phyloP scores from a whole-genome alignment of 2,888 invertebrate species.

The Drosophila eohydei region DNA sequence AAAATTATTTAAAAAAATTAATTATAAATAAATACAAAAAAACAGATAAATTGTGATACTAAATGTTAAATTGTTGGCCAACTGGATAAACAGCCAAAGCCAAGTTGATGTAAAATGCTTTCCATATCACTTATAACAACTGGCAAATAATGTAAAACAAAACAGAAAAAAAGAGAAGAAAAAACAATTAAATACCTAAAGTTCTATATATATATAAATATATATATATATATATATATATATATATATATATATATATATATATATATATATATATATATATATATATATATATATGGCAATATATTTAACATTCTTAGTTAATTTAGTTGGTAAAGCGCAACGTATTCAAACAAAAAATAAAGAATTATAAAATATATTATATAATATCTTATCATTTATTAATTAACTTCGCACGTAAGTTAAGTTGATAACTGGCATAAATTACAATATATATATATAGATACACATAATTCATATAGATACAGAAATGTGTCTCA shows the following conservation, averaged over 20 bases:
- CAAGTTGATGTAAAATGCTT: conserved; percentile 68
- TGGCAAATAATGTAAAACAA: conserved; percentile 58
- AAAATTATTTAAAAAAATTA: background rate
- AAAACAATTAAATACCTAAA: conserved; percentile 14
- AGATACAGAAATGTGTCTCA: conserved; percentile 64
- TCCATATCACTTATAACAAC: conserved; percentile 70
- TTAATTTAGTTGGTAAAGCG: conserved; percentile 73
- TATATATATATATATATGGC: conserved; percentile 7
- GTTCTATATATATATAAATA: conserved; percentile 18
- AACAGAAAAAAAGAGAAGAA: conserved; percentile 23
- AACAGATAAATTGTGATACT: conserved; percentile 79
- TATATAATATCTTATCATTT: conserved; percentile 57
- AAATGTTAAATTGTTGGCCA: conserved; percentile 67
- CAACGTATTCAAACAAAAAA: conserved; percentile 46
- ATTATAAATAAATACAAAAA: conserved; percentile 22
- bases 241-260: conserved; percentile 7
- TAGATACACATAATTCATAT: conserved; percentile 56
- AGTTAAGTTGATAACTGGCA: conserved; percentile 60
- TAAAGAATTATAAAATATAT: conserved; percentile 18
- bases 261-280: conserved; percentile 17
- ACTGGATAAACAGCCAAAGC: conserved; percentile 43
- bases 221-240: too few relatives aligned
- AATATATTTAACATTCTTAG: conserved; percentile 67
- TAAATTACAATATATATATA: conserved; percentile 48
- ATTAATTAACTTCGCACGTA: conserved; percentile 53